A percentile compares a stretch with the other conserved stretches of the same genome.
These are phyloP conservation scores for Agonum fuliginosum DNA, from an alignment of 2,888 invertebrate genomes.

Conservation along the genomic window DNA sequence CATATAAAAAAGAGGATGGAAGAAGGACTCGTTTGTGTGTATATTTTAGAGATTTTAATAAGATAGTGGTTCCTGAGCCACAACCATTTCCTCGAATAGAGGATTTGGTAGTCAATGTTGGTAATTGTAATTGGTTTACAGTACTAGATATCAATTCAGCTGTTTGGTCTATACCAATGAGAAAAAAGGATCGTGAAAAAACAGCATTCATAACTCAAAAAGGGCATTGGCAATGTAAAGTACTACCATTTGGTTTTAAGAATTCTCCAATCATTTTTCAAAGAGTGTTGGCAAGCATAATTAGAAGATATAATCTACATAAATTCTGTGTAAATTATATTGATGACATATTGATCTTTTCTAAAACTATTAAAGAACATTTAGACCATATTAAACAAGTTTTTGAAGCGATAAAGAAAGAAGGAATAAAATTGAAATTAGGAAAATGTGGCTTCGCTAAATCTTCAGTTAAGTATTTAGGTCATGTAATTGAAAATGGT, in stretches of 20 bases:
- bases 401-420: constrained; percentile 2
- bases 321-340: constrained; percentile 50
- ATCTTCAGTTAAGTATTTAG: constrained; percentile 6
- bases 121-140: constrained; percentile 61
- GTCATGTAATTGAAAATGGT: constrained; percentile 1
- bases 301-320: constrained; percentile 10
- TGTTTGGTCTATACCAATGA: constrained; percentile 60
- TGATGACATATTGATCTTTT: constrained; percentile 61
- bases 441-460: background rate
- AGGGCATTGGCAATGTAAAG: constrained; percentile 51
- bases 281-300: constrained; percentile 2
- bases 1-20: constrained; percentile 63
- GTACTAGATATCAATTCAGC: constrained; percentile 64
- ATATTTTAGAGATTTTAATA: constrained; percentile 63
- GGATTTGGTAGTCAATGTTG: constrained; percentile 61
- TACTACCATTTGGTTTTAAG: constrained; percentile 52
- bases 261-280: constrained; percentile 50
- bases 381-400: constrained; percentile 32
- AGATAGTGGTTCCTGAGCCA: constrained; percentile 62
- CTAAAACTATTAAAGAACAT: constrained; percentile 61
- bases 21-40: constrained; percentile 63
- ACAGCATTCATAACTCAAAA: constrained; percentile 47
- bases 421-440: constrained; percentile 5
- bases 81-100: constrained; percentile 64
- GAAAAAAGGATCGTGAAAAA: constrained; percentile 61